Evolutionary conservation across 2,888 invertebrate species (phyloP).

Genomic region (Brassicogethes aeneus): DNA sequence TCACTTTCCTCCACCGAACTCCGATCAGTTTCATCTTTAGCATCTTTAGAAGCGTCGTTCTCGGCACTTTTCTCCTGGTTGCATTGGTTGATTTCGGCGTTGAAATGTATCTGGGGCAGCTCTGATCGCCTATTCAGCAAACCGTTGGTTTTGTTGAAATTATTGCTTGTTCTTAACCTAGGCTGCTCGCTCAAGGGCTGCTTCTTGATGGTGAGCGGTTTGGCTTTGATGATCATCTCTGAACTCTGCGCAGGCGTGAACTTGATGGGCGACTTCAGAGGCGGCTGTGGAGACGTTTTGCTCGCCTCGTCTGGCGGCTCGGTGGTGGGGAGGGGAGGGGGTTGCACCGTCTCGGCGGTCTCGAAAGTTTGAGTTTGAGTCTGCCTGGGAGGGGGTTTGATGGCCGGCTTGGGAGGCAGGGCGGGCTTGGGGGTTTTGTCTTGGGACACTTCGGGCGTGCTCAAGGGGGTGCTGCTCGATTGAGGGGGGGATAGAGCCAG

Average conservation of each 20-base stretch:
- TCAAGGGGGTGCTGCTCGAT: slow-evolving; percentile 51
- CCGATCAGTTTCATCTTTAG: slow-evolving; percentile 27
- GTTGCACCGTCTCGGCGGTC: slow-evolving; percentile 26
- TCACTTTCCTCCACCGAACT: slow-evolving; percentile 19
- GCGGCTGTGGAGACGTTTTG: slow-evolving; percentile 15
- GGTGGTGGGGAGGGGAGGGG: slow-evolving; percentile 42
- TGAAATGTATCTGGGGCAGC: slow-evolving; percentile 74
- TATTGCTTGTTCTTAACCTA: slow-evolving; percentile 51
- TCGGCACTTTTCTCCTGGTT: slow-evolving; percentile 3
- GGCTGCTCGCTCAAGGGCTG: slow-evolving; percentile 75
- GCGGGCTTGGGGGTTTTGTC: slow-evolving; percentile 64
- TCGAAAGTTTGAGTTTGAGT: slow-evolving; percentile 27
- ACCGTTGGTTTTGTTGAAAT: slow-evolving; percentile 48
- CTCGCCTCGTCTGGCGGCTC: slow-evolving; percentile 33
- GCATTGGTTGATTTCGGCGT: slow-evolving; percentile 26
- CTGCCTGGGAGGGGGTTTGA: slow-evolving; percentile 51
- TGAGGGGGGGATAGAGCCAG: slow-evolving; percentile 49
- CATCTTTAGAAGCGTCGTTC: slow-evolving; percentile 9
- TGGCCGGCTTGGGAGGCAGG: slow-evolving; percentile 73
- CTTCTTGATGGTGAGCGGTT: slow-evolving; percentile 75
- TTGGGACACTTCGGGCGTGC: slow-evolving; percentile 45
- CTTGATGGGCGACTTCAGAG: slow-evolving; percentile 9
- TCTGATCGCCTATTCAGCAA: slow-evolving; percentile 68
- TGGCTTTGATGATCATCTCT: slow-evolving; percentile 59
- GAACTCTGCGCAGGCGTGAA: slow-evolving; percentile 14